A percentile compares a stretch with the other conserved stretches of the same genome.
phyloP scores from a whole-genome alignment of 1,140 invertebrate genomes.

The Dendroctonus valens region DNA sequence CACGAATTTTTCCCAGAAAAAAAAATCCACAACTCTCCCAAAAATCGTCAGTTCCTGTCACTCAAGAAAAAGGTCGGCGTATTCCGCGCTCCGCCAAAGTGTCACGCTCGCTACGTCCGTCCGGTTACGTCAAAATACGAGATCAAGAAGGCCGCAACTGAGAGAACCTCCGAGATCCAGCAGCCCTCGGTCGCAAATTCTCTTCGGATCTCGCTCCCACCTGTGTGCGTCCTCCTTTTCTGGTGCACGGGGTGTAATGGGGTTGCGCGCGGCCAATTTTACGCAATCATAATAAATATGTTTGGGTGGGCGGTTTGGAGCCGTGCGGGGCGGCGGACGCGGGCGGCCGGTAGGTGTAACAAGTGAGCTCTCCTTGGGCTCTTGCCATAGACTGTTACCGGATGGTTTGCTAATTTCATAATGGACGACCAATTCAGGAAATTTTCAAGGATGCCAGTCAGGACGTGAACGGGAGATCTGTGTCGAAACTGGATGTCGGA shows the following conservation, averaged over 20 bases:
- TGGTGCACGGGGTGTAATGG: constrained; percentile 21
- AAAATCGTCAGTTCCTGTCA: neutral
- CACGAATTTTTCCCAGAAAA: too few species aligned
- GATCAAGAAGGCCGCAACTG: constrained; percentile 23
- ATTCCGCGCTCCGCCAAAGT: constrained; percentile 7
- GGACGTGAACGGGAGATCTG: too few species aligned
- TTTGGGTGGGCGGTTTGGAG: constrained; percentile 34
- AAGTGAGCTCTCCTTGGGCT: constrained; percentile 27
- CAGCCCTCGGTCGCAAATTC: constrained; percentile 39
- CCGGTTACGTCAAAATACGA: constrained; percentile 21
- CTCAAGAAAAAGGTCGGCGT: constrained; percentile 6
- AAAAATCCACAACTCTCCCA: neutral
- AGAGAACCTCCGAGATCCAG: constrained; percentile 33
- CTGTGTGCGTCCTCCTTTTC: constrained; percentile 1
- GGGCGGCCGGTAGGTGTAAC: constrained; percentile 28
- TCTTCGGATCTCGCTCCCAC: constrained; percentile 36
- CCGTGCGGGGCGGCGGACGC: neutral
- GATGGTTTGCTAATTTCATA: too few species aligned
- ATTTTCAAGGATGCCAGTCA: too few species aligned
- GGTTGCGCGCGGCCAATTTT: constrained; percentile 41
- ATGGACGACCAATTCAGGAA: too few species aligned
- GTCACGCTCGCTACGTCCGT: constrained; percentile 2
- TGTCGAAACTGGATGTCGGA: too few species aligned
- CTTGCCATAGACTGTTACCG: neutral
- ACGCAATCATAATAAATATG: constrained; percentile 43